phyloP scores from a whole-genome alignment of 2,797 vertebrate genomes.

The Enteromius trimaculatus region DNA sequence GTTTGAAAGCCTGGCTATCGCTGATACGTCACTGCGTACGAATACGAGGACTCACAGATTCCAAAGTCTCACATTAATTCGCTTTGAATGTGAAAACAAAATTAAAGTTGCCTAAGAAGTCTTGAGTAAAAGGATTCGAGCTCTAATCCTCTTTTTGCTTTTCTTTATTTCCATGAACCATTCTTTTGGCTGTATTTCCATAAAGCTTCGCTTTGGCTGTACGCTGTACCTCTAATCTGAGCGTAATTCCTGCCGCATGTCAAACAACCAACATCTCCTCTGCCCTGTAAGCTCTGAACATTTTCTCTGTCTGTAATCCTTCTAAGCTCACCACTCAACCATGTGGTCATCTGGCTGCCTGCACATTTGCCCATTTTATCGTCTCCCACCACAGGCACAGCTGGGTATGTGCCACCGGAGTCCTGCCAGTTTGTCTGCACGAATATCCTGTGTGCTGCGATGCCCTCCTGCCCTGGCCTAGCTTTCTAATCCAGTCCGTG shows the following conservation, averaged over 20 bases:
- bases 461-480: conserved; percentile 22
- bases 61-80: conserved; percentile 27
- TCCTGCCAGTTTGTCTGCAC: conserved; percentile 49
- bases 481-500: conserved; percentile 16
- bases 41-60: conserved; percentile 7
- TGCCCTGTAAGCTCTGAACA: conserved; percentile 61
- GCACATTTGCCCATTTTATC: conserved; percentile 70
- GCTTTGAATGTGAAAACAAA: conserved; percentile 58
- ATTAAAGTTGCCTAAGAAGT: conserved; percentile 71
- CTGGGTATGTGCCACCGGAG: conserved; percentile 67
- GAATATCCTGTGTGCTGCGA: conserved; percentile 50
- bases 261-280: conserved; percentile 66
- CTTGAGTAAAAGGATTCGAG: conserved; percentile 75
- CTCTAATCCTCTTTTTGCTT: conserved; percentile 75
- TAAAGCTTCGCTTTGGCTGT: conserved; percentile 68
- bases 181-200: conserved; percentile 64
- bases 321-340: conserved; percentile 69
- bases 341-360: conserved; percentile 65
- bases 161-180: conserved; percentile 38
- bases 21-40: background rate
- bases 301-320: conserved; percentile 73
- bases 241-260: conserved; percentile 71
- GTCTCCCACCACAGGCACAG: conserved; percentile 67
- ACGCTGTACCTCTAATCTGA: conserved; percentile 78
- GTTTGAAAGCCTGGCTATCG: conserved; percentile 18